Percentiles rank a stretch among this genome's conserved stretches.
phyloP scores from a whole-genome alignment of 2,888 invertebrate species.

The Diplazon laetatorius region DNA sequence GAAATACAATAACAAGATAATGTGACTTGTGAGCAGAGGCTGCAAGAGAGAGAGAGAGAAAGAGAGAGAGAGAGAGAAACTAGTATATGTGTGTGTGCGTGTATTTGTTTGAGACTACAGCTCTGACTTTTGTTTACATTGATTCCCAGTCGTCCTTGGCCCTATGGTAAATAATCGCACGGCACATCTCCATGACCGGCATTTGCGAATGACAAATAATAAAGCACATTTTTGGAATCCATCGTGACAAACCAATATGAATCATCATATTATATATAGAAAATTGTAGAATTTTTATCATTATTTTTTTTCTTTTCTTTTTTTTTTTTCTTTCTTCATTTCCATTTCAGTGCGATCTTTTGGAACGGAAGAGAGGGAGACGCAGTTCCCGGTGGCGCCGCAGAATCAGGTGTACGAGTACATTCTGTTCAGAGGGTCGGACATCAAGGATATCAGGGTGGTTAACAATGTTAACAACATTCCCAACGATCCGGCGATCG shows the following conservation, averaged over 20 bases:
- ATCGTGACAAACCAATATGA: neutral
- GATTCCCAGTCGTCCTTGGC: conserved; percentile 24
- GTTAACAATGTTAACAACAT: conserved; percentile 93
- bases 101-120: neutral
- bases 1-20: neutral
- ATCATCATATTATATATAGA: neutral
- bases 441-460: conserved; percentile 99
- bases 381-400: conserved; percentile 97
- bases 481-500: conserved; percentile 99
- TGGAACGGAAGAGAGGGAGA: conserved; percentile 99
- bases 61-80: no score
- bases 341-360: conserved; percentile 94
- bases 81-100: no score
- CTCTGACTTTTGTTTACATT: conserved; percentile 46
- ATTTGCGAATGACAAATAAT: neutral
- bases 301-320: neutral
- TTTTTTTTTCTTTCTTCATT: conserved; percentile 7
- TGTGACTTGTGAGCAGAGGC: neutral
- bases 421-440: conserved; percentile 98
- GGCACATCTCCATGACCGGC: no score
- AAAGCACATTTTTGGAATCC: conserved; percentile 4
- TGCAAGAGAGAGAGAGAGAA: no score
- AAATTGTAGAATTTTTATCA: neutral
- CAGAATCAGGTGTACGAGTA: conserved; percentile 99
- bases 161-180: neutral